Evolutionary conservation across 2,797 vertebrate species (phyloP).

Genomic region (Scarus forsteni): DNA sequence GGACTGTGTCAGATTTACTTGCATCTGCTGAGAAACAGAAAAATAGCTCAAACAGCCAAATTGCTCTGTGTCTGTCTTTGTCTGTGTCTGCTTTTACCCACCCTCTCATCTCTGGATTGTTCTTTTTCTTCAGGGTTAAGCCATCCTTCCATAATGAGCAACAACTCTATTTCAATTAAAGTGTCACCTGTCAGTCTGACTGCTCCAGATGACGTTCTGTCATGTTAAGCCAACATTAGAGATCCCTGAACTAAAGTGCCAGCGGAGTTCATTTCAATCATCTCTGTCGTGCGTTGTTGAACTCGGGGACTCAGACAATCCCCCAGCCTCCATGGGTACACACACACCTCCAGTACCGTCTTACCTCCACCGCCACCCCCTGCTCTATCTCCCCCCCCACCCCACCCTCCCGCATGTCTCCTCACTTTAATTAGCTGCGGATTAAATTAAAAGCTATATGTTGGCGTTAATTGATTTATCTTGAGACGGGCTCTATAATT

Average conservation of each 20-base stretch:
- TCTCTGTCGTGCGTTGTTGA: slow-evolving; percentile 37
- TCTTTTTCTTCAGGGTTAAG: slow-evolving; percentile 26
- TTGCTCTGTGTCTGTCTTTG: slow-evolving; percentile 29
- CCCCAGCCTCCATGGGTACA: slow-evolving; percentile 47
- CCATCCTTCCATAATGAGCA: slow-evolving; percentile 59
- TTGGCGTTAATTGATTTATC: slow-evolving; percentile 87
- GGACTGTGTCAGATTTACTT: slow-evolving; percentile 26
- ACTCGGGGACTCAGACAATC: slow-evolving; percentile 60
- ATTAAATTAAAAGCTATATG: slow-evolving; percentile 88
- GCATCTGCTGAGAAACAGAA: neutral
- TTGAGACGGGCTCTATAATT: slow-evolving; percentile 85
- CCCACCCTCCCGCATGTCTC: slow-evolving; percentile 43
- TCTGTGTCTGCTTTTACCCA: slow-evolving; percentile 15
- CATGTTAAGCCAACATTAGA: slow-evolving; percentile 57
- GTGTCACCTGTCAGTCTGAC: slow-evolving; percentile 79
- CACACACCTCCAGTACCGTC: slow-evolving; percentile 25
- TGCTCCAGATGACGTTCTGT: slow-evolving; percentile 72
- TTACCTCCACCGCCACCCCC: slow-evolving; percentile 36
- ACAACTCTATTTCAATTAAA: slow-evolving; percentile 76
- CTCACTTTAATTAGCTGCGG: slow-evolving; percentile 84
- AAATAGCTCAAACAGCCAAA: slow-evolving; percentile 33
- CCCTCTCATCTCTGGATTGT: slow-evolving; percentile 18
- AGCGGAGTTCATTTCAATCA: slow-evolving; percentile 77
- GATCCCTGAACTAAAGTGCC: slow-evolving; percentile 51
- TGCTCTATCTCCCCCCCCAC: neutral